A percentile compares a stretch with the other conserved stretches of the same genome.
Conservation (phyloP, 2,113 vertebrate species). For the Brachionichthys hirsutus region DNA sequence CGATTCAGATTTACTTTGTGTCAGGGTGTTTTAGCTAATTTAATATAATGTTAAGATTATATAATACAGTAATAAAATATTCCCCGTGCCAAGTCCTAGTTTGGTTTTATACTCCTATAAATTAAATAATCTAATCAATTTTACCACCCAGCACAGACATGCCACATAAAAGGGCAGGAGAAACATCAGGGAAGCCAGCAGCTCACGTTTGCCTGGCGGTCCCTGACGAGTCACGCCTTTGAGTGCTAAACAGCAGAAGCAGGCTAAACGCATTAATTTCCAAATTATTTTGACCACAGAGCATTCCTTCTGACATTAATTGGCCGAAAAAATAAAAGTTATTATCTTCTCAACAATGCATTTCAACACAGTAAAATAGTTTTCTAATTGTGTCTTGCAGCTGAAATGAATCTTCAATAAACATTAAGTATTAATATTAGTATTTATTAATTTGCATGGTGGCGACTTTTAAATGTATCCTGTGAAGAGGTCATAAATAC, state of each 20-base stretch:
- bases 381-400: background rate
- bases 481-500: background rate
- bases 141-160: no score
- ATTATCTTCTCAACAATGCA: background rate
- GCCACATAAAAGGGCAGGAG: background rate
- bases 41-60: no score
- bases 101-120: no score
- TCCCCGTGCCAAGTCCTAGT: no score
- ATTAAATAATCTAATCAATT: no score
- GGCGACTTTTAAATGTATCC: background rate
- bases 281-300: background rate
- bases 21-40: no score
- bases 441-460: no score
- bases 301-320: background rate
- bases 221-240: background rate
- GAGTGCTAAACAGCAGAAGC: background rate
- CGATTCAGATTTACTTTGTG: no score
- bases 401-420: background rate
- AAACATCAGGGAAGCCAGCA: background rate
- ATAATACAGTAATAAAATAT: no score
- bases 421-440: no score
- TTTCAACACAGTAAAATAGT: background rate
- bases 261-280: background rate
- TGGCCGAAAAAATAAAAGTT: background rate
- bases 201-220: background rate